phyloP scores from a whole-genome alignment of 2,888 invertebrate genomes.

The Latrodectus hesperus region DNA sequence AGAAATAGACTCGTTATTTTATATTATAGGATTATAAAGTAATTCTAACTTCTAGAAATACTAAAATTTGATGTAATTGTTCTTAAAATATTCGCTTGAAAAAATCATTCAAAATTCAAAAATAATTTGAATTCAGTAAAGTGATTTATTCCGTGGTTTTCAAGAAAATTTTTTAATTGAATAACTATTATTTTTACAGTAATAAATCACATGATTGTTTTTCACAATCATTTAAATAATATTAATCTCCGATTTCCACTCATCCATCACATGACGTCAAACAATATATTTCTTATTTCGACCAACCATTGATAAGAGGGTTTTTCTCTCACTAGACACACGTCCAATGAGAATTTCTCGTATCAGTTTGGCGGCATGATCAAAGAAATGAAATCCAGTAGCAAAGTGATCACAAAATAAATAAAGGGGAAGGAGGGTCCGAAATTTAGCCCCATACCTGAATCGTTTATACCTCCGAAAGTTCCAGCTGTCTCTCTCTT shows the following conservation, averaged over 20 bases:
- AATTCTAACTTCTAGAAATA: no score
- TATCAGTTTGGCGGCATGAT: constrained; percentile 18
- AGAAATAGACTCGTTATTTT: no score
- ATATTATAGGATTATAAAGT: no score
- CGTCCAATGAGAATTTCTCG: neutral
- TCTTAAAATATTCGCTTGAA: no score
- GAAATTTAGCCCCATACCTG: constrained; percentile 12
- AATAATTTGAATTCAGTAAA: no score
- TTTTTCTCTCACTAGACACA: neutral
- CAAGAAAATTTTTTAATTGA: no score
- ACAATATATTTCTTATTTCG: neutral
- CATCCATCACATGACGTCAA: neutral
- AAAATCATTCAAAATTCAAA: no score
- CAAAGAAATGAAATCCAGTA: constrained; percentile 35
- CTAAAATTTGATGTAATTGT: no score
- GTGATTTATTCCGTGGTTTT: no score
- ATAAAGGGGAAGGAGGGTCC: constrained; percentile 34
- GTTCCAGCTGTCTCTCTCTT: neutral
- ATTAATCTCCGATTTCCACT: neutral
- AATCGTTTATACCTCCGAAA: neutral
- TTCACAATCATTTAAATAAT: no score
- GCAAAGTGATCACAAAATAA: constrained; percentile 40
- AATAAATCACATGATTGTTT: no score
- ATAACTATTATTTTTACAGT: no score
- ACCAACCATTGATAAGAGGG: neutral